Base-by-base conservation (phyloP, 2,113 vertebrate species). In the Acanthochromis polyacanthus region DNA sequence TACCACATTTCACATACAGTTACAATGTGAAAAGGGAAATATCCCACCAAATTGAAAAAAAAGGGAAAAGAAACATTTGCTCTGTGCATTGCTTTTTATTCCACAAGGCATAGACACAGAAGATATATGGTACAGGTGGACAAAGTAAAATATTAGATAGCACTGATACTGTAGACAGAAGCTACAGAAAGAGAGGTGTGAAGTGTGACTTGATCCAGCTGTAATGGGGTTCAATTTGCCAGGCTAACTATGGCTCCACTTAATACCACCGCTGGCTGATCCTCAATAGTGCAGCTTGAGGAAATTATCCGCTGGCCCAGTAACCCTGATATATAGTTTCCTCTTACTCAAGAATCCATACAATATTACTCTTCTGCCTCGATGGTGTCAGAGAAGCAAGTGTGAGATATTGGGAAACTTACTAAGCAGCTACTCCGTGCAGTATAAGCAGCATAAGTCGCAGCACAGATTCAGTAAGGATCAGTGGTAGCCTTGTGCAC, bases 191-290 rank as follows among this genome's bases (percentile, higher is more conserved):
- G 23, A 22, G 50, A 40, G 25, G 30, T 46, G 43, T 56, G 7
- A 15, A 43, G 30, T 62, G 51, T 20, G 30, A n/a, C 57, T 45
- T 87, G 77, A 89, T 90, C 77, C 71, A 64, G 59, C 80, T 76
- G 51, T 91, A 81, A 90, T 91, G 23, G 67, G 80, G 78, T 84
- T 89, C 78, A 87, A 53, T 85, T 85, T 81, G 85, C 23, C 75
- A 57, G 75, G 60, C 64, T 61, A 57, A 78, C 73, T 69, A 58
- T 25, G 59, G 40, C 12, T 52, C 10, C 82, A 9, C 56, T 57
- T 62, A 81, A 85, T 74, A 70, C 53, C 51, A 62, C 67, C 57
- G 22, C 78, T 71, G 62, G 64, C 78, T 84, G 75, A 80, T 81
- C 71, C 68, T 83, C 81, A 75, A 60, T 70, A 51, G 75, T 32